Evolutionary conservation across 1,140 invertebrate species (phyloP).

Genomic region (Apis laboriosa): DNA sequence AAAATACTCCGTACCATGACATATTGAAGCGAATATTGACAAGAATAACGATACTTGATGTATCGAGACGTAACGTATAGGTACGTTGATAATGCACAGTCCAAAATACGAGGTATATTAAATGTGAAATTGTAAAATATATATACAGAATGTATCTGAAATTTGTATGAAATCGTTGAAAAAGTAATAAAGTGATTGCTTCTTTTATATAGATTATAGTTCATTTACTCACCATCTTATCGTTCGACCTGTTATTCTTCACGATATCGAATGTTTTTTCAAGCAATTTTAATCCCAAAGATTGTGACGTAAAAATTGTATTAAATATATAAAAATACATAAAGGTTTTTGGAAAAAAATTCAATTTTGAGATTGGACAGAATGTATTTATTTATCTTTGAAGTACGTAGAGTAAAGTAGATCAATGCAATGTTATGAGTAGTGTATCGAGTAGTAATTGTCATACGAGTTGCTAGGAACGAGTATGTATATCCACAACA

Average conservation of each 20-base stretch:
- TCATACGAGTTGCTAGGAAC: constrained; percentile 81
- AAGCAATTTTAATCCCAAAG: no score
- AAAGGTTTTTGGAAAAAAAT: neutral
- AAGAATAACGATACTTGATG: constrained; percentile 13
- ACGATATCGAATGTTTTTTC: no score
- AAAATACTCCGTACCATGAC: constrained; percentile 57
- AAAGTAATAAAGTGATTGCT: constrained; percentile 62
- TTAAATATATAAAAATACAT: no score
- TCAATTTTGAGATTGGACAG: constrained; percentile 75
- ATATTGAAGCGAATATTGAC: constrained; percentile 22
- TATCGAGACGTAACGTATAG: neutral
- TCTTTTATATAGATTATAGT: constrained; percentile 22
- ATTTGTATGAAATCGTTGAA: constrained; percentile 62
- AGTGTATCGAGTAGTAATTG: constrained; percentile 79
- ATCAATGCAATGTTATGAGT: constrained; percentile 81
- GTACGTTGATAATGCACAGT: constrained; percentile 29
- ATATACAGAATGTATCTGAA: constrained; percentile 42
- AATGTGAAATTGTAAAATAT: constrained; percentile 57
- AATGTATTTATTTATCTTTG: constrained; percentile 81
- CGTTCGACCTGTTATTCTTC: no score
- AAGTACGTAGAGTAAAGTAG: constrained; percentile 80
- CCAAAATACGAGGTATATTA: constrained; percentile 45
- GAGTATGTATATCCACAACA: constrained; percentile 81
- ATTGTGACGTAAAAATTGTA: no score
- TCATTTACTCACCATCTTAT: no score